Evolutionary conservation across 2,113 vertebrate species (phyloP).

Genomic region (Aepyceros melampus): DNA sequence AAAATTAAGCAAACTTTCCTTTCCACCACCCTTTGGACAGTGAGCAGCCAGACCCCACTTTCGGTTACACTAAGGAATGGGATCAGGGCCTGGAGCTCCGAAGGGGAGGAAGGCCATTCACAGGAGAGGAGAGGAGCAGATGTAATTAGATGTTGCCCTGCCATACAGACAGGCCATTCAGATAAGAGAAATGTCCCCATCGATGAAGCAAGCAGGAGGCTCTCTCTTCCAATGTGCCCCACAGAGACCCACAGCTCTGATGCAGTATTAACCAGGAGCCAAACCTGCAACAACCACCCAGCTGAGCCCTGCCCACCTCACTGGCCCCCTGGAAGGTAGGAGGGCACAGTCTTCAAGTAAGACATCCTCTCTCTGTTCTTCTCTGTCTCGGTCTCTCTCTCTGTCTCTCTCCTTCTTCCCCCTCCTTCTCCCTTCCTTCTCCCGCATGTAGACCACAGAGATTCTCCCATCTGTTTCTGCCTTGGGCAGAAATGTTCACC

Average conservation of each 20-base stretch:
- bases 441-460: neutral
- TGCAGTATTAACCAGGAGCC: neutral
- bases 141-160: neutral
- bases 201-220: neutral
- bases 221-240: neutral
- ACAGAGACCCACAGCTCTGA: neutral
- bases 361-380: fast-evolving
- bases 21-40: neutral
- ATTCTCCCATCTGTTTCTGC: neutral
- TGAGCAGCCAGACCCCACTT: neutral
- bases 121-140: neutral
- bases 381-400: neutral
- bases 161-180: neutral
- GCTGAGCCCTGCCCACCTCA: neutral
- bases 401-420: neutral
- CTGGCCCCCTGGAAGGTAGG: neutral
- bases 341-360: neutral
- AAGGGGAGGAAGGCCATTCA: neutral
- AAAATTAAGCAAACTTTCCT: neutral
- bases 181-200: neutral
- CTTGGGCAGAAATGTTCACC: neutral
- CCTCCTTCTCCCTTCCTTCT: neutral
- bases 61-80: neutral
- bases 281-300: too few species aligned
- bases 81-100: too few species aligned